phyloP scores from a whole-genome alignment of 37 sponge, comb jelly and placozoan genomes.

The Oopsacas minuta region DNA sequence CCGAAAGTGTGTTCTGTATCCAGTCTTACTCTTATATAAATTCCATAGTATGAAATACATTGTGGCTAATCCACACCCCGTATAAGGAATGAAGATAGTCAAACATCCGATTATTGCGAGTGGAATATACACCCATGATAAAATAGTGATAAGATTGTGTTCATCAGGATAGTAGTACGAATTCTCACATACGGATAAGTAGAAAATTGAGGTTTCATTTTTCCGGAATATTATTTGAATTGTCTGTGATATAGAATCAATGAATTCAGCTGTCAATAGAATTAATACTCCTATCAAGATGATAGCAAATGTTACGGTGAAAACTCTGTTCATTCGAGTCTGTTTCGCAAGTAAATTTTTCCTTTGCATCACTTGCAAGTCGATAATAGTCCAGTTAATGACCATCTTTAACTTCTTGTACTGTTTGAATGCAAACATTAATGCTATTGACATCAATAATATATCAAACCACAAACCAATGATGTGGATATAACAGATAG shows the following conservation, averaged over 20 bases:
- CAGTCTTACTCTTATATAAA: neutral
- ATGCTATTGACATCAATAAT: neutral
- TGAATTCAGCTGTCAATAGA: neutral
- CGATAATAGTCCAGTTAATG: neutral
- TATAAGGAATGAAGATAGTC: neutral
- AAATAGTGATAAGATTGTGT: neutral
- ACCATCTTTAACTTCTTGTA: neutral
- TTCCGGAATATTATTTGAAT: neutral
- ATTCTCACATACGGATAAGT: neutral
- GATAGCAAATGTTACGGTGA: neutral
- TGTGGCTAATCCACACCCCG: neutral
- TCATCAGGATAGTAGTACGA: neutral
- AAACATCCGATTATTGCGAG: neutral
- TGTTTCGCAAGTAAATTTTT: neutral
- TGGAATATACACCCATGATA: neutral
- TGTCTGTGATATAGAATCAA: neutral
- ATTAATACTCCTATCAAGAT: neutral
- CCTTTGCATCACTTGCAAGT: neutral
- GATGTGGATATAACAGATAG: neutral
- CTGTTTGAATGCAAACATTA: neutral
- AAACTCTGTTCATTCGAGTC: neutral
- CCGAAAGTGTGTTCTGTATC: neutral
- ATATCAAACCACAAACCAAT: neutral
- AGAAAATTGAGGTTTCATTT: neutral
- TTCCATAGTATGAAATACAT: neutral